Evolutionary conservation across 2,113 vertebrate species (phyloP), one percentile per base, ranked within the genome.

Genomic region (Notarius quadriscutis): DNA sequence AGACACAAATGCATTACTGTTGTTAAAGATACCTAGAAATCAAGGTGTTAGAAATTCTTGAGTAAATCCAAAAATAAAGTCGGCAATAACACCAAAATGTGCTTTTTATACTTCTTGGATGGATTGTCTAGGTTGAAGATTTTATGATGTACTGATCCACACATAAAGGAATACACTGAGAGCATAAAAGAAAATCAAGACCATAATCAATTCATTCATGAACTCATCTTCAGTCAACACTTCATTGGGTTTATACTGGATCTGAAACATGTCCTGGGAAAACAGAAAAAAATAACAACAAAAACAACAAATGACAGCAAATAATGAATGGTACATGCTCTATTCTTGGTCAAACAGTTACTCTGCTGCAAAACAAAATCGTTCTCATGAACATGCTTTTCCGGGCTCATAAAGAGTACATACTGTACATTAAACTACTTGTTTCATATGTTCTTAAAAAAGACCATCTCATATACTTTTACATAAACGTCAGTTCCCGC

Each of bases 1-100:
- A 87, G 55, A 85, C 48, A 51, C 12, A 30, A 63, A 85, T 87
- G 75, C 58, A 83, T 87, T 27, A 41, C 60, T 65, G 25, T 48
- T 89, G 85, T 83, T 83, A 87, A 80, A 17, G 34, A 22, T 58
- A 86, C 34, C 60, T 17, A 0, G 30, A 84, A 81, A 89, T 77
- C 75, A 84, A n/a, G 74, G 65, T 41, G 22, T 30, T 41, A 84
- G 53, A 34, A 22, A 22, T 22, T 60, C 18, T 60, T 12, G 4
- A 81, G 57, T 41, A 81, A 41, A 5, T 60, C 17, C 18, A 81
- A 62, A 80, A 30, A 57, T 27, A 53, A 51, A 17, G 25, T 55
- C 27, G 50, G 14, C 11, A 78, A 27, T 78, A 53, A 53, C 30
- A 25, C 0, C 6, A 79, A 80, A 58, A 80, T 58, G 27, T 58